Percentiles rank a stretch among this genome's conserved stretches.
These are phyloP conservation scores for Anser cygnoides DNA, from an alignment of 2,113 vertebrate genomes.

Conservation along the genomic window DNA sequence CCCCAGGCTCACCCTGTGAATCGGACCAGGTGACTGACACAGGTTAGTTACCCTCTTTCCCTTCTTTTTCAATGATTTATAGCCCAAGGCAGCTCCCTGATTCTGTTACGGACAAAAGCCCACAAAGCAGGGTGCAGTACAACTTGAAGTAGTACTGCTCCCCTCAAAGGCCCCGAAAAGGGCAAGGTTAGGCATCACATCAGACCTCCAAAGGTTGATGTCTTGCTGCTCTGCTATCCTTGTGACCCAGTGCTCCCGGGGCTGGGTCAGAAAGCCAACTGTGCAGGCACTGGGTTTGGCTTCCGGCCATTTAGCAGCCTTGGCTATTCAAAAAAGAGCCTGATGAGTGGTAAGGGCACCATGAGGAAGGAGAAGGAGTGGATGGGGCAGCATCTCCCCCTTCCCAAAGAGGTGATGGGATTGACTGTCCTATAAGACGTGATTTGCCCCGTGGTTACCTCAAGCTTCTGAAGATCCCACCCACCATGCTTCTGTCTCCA, in stretches of 20 bases:
- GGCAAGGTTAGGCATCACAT: neutral
- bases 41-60: neutral
- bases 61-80: neutral
- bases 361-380: neutral
- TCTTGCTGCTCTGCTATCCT: neutral
- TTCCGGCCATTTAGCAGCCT: neutral
- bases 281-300: neutral
- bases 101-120: neutral
- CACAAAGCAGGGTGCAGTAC: neutral
- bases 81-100: neutral
- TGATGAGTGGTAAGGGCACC: neutral
- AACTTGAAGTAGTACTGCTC: neutral
- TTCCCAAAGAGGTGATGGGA: neutral
- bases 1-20: neutral
- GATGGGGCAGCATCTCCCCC: neutral
- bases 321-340: neutral
- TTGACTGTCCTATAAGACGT: neutral
- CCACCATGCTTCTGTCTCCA: neutral
- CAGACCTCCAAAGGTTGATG: neutral
- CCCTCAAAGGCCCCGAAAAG: neutral
- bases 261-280: neutral
- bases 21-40: neutral
- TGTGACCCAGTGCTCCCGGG: neutral
- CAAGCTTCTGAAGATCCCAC: neutral
- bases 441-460: neutral